These are phyloP conservation scores for Lomographa bimaculata DNA, from an alignment of 2,888 invertebrate species.

Conservation along the genomic window DNA sequence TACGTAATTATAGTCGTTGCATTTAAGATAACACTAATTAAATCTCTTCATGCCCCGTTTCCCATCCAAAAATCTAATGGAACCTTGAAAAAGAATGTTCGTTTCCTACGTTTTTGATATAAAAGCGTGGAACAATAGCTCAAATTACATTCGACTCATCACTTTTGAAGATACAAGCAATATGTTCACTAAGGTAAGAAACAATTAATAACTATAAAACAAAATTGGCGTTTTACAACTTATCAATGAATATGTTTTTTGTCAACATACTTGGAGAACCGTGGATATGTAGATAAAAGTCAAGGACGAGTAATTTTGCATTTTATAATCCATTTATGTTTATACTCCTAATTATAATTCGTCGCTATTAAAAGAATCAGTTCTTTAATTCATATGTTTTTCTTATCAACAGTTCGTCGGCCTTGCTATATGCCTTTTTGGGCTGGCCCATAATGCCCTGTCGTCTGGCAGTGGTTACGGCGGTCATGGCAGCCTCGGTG, in stretches of 20 bases:
- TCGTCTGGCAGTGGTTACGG: slow-evolving; percentile 20
- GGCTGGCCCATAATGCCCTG: slow-evolving; percentile 41
- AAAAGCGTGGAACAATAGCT: slow-evolving; percentile 59
- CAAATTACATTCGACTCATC: slow-evolving; percentile 54
- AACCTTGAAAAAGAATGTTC: slow-evolving; percentile 55
- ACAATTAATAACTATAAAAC: slow-evolving; percentile 24
- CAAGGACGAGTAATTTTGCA: neutral
- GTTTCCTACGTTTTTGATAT: slow-evolving; percentile 60
- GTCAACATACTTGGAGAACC: neutral
- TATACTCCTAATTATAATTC: no score
- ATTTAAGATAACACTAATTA: slow-evolving; percentile 49
- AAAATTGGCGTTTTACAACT: slow-evolving; percentile 13
- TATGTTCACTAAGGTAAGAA: slow-evolving; percentile 63
- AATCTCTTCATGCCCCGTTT: slow-evolving; percentile 63
- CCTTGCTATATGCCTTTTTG: slow-evolving; percentile 50
- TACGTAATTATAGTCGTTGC: slow-evolving; percentile 40
- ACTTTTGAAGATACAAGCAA: slow-evolving; percentile 52
- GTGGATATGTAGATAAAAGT: neutral
- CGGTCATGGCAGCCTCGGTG: slow-evolving; percentile 21
- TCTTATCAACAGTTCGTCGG: slow-evolving; percentile 44
- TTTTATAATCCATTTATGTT: no score
- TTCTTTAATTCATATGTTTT: no score
- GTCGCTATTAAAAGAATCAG: no score
- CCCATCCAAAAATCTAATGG: slow-evolving; percentile 51
- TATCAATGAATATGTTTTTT: slow-evolving; percentile 8